Base-by-base conservation (phyloP, 2,888 invertebrate species). In the Apeira syringaria region DNA sequence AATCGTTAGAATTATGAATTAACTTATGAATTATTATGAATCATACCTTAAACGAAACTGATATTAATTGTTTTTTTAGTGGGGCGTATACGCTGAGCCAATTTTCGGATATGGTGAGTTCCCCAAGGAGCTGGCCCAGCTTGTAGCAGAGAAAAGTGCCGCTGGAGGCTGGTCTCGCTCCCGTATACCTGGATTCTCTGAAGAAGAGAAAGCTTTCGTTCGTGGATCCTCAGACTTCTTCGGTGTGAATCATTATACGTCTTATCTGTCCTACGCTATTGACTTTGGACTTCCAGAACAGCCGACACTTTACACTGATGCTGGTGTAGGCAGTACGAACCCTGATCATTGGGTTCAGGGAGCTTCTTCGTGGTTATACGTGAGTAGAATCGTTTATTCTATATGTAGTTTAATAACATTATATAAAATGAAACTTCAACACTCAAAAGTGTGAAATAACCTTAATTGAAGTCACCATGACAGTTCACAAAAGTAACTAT, bases 71-170 rank as follows among this genome's bases (percentile, higher is more conserved):
- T 20, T 3, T 15, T 15, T 15, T 15, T 15, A 86, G 87, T 79
- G 69, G 90, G 85, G 5, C 39, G n/a, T 87, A 25, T 91, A 83
- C 57, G 78, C 85, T 0, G 78, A 91, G 31, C 91, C 91, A 0
- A 88, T 92, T 32, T 90, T 84, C 2, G 50, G 69, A 10, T 61
- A 84, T 8, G 92, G 92, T 8, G 91, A 91, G 49, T 92, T 91
- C 53, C 91, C 91, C 0, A 68, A 80, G 8, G 72, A 90, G 13
- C 63, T 92, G 38, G 74, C 80, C 10, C 67, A 83, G n/a, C 61
- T 61, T 12, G 73, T 92, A 0, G 89, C 83, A 0, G 64, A 68
- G n/a, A 87, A 83, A 46, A 90, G 91, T 44, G 63, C 62, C 4
- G 54, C 59, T 3, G 88, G 91, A 60, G 89, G 90, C 0, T 84